Conservation (phyloP, 2,113 vertebrate species). For the Charina bottae region DNA sequence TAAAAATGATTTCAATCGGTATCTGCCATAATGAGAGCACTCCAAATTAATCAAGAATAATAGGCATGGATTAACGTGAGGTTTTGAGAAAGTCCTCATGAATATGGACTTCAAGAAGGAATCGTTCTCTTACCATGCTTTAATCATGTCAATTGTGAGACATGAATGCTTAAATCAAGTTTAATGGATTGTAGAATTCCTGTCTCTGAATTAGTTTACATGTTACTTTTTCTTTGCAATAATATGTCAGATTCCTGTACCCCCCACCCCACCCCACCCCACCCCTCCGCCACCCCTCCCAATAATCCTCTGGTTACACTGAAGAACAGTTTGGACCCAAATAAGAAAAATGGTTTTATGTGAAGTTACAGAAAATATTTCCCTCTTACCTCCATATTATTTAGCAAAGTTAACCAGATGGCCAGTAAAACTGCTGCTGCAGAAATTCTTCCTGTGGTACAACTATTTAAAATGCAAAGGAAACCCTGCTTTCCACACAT, state of each 20-base stretch:
- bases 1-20: constrained; percentile 23
- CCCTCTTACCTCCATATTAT: background rate
- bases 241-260: background rate
- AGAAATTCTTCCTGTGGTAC: background rate
- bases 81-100: constrained; percentile 21
- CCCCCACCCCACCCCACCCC: background rate
- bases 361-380: background rate
- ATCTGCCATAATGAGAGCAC: constrained; percentile 21
- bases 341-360: background rate
- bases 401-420: background rate
- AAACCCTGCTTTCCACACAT: background rate
- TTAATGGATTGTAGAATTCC: background rate
- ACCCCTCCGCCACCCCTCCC: background rate
- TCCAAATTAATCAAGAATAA: constrained; percentile 44
- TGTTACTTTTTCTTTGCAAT: background rate
- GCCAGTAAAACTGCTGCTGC: background rate
- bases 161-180: constrained; percentile 27
- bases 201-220: constrained; percentile 7
- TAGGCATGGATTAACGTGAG: constrained; percentile 17
- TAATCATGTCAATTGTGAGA: constrained; percentile 33
- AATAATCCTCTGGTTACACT: background rate
- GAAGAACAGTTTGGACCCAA: background rate
- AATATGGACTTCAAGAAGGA: constrained; percentile 33
- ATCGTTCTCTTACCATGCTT: constrained; percentile 9
- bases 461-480: background rate